Evolutionary conservation across 2,797 vertebrate genomes (phyloP), one percentile per base, ranked within the genome.

Genomic region (Etheostoma nigrum): DNA sequence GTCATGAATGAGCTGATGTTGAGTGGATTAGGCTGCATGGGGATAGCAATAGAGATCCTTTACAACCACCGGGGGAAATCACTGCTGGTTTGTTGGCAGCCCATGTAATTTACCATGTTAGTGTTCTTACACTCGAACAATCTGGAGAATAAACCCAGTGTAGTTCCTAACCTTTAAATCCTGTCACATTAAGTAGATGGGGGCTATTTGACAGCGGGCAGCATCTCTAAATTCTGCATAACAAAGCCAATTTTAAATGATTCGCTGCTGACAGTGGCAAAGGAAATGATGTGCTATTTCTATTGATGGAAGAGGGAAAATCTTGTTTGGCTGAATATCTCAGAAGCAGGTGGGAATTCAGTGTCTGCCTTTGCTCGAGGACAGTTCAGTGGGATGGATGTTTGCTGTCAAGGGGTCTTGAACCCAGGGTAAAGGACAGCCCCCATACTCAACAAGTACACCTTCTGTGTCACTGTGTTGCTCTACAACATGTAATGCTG

Each of bases 61-160:
- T 81, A 83, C 83, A 72, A 55, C 76, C 68, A 82, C 78, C 84
- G 27, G 70, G 89, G 86, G 86, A 92, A 89, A 90, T 91, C 87
- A 90, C 61, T 59, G 67, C 67, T 19, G 71, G 76, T 83, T 89
- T 85, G 82, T 69, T 76, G 78, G 73, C 48, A 19, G 74, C 61
- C 63, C 14, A 19, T 74, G 78, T 90, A 89, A 92, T 91, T 90
- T 89, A 88, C 76, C 57, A 73, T 52, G 83, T 90, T 84, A 47
- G 81, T 62, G 79, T 82, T 90, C 71, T 67, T 48, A 76, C 62
- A 36, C 72, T 71, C 48, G 59, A 62, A 82, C 68, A 84, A 83
- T 59, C 70, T 33, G 49, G 30, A 69, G 45, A 73, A 57, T 67
- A 76, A 86, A 77, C 16, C 45, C 53, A 1, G 1, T 2, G 40